Evolutionary conservation across 2,113 vertebrate species (phyloP).

Genomic region (Carollia perspicillata): DNA sequence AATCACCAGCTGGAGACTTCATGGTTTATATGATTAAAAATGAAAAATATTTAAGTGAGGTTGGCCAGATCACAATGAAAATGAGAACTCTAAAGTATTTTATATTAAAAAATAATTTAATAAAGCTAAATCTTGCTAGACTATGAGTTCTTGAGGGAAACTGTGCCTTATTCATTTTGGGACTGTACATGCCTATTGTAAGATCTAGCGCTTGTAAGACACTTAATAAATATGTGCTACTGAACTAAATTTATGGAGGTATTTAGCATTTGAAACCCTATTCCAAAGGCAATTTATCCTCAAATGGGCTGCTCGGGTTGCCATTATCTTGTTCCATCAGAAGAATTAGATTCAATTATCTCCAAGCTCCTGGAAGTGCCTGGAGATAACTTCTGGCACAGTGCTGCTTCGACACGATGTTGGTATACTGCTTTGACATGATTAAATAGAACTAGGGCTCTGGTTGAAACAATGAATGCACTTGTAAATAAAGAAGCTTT

Average conservation of each 20-base stretch:
- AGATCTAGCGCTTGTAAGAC: not conserved
- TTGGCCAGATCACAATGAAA: not conserved
- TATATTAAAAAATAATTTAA: conserved; percentile 19
- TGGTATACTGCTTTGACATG: not conserved
- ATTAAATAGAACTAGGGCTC: not conserved
- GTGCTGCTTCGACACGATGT: not conserved
- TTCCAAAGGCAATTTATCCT: not conserved
- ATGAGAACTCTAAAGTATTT: not conserved
- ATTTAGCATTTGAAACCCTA: not conserved
- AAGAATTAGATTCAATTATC: not conserved
- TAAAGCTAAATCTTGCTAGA: not conserved
- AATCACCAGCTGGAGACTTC: not conserved
- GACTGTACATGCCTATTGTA: not conserved
- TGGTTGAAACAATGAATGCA: not conserved
- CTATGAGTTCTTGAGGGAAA: not conserved
- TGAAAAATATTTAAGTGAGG: conserved; percentile 9
- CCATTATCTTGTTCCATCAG: not conserved
- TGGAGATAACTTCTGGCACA: not conserved
- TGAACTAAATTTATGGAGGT: not conserved
- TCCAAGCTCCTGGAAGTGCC: not conserved
- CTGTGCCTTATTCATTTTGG: not conserved
- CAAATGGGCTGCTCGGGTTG: not conserved
- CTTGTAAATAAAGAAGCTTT: not conserved
- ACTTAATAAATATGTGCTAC: not conserved
- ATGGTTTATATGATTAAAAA: conserved; percentile 11